These are phyloP conservation scores for Unio delphinus DNA, from an alignment of 2,888 invertebrate genomes.

Conservation along the genomic window DNA sequence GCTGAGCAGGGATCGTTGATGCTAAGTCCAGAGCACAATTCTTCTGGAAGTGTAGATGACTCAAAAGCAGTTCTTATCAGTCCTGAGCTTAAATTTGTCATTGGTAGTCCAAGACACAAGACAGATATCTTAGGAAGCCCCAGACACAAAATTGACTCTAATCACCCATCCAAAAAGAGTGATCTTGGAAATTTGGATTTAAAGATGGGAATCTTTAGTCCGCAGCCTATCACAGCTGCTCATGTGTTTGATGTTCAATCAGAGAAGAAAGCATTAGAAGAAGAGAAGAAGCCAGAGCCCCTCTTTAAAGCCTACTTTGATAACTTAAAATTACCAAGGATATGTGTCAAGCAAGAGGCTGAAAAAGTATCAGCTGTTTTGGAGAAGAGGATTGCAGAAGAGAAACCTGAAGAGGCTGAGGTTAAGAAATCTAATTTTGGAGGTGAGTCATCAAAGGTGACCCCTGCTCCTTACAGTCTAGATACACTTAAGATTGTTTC, in stretches of 20 bases:
- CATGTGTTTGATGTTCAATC: conserved; percentile 8
- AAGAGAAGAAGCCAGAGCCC: conserved; percentile 36
- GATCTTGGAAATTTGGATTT: conserved; percentile 10
- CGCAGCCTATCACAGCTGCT: neutral
- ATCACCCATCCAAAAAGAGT: conserved; percentile 1
- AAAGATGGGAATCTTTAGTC: conserved; percentile 25
- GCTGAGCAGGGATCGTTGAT: conserved; percentile 9
- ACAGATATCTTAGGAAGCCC: conserved; percentile 14
- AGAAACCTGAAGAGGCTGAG: conserved; percentile 28
- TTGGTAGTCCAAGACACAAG: conserved; percentile 27
- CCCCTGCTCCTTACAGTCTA: neutral
- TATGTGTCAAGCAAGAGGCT: conserved; percentile 17
- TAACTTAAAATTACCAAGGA: conserved; percentile 7
- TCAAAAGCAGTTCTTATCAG: too few relatives aligned
- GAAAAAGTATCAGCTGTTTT: conserved; percentile 19
- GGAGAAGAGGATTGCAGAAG: conserved; percentile 14
- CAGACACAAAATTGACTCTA: conserved; percentile 19
- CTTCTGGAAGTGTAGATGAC: too few relatives aligned
- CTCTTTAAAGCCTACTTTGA: conserved; percentile 41
- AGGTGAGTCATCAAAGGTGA: conserved; percentile 1
- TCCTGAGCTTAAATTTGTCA: conserved; percentile 19
- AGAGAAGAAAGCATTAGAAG: conserved; percentile 20
- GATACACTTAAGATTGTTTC: neutral
- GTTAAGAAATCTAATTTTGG: conserved; percentile 3
- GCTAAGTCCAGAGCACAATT: conserved; percentile 28